phyloP scores from a whole-genome alignment of 2,797 vertebrate genomes.

The Bucorvus abyssinicus region DNA sequence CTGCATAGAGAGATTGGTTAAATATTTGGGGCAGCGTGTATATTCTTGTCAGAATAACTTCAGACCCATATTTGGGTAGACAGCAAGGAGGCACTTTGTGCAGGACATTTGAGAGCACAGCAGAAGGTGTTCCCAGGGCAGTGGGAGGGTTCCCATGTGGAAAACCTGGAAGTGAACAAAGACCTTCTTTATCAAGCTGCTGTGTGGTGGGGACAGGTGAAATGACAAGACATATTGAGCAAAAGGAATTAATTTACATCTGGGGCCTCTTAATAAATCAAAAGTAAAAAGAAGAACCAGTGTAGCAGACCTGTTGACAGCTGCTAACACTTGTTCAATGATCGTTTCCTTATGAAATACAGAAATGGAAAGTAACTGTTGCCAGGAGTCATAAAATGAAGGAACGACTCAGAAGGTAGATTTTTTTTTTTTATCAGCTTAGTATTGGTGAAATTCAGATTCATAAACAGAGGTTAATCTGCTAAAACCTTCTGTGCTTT shows the following conservation, averaged over 20 bases:
- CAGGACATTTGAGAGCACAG: background rate
- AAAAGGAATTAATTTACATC: constrained; percentile 8
- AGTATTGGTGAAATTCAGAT: constrained; percentile 6
- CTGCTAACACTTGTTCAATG: constrained; percentile 30
- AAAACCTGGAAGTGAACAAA: background rate
- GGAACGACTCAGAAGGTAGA: constrained; percentile 3
- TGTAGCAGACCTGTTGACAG: background rate
- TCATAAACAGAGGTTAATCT: constrained; percentile 40
- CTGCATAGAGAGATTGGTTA: background rate
- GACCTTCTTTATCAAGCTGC: background rate
- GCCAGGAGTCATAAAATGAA: constrained; percentile 49
- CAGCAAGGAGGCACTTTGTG: background rate
- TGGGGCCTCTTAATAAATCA: constrained; percentile 35
- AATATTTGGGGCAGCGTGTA: background rate
- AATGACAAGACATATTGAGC: background rate
- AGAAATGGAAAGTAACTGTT: constrained; percentile 34
- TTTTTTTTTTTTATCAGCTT: constrained; percentile 26
- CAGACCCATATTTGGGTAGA: background rate
- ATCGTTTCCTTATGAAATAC: constrained; percentile 26
- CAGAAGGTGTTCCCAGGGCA: background rate
- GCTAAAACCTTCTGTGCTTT: background rate
- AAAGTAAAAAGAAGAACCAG: background rate
- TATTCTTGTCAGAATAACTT: background rate
- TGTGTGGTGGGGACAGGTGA: background rate
- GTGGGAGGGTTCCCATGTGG: background rate